Evolutionary conservation across 2,797 vertebrate genomes (phyloP).

Genomic region (Mormyrops attenuatus): DNA sequence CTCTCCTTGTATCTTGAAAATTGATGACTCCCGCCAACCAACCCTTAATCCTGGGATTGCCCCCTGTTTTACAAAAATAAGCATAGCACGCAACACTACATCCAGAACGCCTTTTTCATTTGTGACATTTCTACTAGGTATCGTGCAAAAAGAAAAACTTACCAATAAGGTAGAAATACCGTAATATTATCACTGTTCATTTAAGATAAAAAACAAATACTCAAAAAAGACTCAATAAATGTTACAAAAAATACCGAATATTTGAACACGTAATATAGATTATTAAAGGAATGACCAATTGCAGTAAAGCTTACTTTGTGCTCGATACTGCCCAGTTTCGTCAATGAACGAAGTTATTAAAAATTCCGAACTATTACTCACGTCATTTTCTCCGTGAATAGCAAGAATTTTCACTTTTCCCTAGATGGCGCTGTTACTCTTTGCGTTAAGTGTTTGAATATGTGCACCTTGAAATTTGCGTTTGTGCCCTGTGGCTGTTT

Average conservation of each 20-base stretch:
- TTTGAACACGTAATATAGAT: background rate
- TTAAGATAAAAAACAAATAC: background rate
- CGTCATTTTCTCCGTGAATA: background rate
- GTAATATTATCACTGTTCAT: background rate
- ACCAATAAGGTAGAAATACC: background rate
- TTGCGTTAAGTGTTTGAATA: background rate
- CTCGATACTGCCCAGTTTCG: background rate
- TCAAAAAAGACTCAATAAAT: background rate
- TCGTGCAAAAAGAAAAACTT: background rate
- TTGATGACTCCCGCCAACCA: background rate
- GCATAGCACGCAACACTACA: background rate
- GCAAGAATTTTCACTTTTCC: background rate
- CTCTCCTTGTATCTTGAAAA: background rate
- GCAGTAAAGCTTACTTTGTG: background rate
- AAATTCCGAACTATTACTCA: background rate
- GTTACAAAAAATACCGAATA: background rate
- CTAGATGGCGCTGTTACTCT: slow-evolving; percentile 3
- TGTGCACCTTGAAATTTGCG: background rate
- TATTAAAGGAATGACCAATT: background rate
- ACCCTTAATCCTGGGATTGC: background rate
- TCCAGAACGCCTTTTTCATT: background rate
- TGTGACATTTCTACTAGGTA: background rate
- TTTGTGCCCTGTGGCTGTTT: background rate
- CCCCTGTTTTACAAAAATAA: background rate
- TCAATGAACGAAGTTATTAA: background rate